Percentiles rank a stretch among this genome's conserved stretches.
Evolutionary conservation across 2,113 vertebrate genomes (phyloP).

Genomic region (Phocoena sinus): DNA sequence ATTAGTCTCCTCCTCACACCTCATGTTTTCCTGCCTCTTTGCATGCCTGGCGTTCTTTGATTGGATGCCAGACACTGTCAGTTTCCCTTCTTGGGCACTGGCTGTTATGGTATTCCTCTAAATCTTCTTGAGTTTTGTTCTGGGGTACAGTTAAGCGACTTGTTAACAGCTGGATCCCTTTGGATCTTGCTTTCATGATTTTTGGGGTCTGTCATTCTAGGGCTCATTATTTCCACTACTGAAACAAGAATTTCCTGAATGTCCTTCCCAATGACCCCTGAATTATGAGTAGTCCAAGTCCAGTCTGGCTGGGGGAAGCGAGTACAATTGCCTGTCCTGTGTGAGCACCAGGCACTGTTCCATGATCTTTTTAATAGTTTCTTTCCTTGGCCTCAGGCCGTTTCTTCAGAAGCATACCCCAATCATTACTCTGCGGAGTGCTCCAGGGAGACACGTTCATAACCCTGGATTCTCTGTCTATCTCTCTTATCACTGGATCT

Average conservation of each 20-base stretch:
- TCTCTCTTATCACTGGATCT: not conserved
- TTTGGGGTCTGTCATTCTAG: not conserved
- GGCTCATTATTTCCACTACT: not conserved
- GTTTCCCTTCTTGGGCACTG: not conserved
- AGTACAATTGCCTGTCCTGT: not conserved
- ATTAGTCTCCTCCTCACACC: not conserved
- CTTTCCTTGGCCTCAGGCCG: not conserved
- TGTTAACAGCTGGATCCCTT: not conserved
- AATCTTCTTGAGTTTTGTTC: not conserved
- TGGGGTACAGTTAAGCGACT: not conserved
- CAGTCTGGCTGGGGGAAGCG: fast-evolving
- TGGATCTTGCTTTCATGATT: not conserved
- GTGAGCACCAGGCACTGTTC: not conserved
- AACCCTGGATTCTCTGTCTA: not conserved
- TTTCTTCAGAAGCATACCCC: not conserved
- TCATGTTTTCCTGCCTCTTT: not conserved
- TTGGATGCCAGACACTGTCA: not conserved
- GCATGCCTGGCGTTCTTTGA: not conserved
- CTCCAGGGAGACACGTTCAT: not conserved
- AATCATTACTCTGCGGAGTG: not conserved
- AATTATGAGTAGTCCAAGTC: not conserved
- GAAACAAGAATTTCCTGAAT: not conserved
- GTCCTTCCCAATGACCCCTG: not conserved
- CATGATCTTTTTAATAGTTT: not conserved
- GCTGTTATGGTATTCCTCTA: not conserved